phyloP scores from a whole-genome alignment of 1,140 invertebrate species.

The Heliconius melpomene region DNA sequence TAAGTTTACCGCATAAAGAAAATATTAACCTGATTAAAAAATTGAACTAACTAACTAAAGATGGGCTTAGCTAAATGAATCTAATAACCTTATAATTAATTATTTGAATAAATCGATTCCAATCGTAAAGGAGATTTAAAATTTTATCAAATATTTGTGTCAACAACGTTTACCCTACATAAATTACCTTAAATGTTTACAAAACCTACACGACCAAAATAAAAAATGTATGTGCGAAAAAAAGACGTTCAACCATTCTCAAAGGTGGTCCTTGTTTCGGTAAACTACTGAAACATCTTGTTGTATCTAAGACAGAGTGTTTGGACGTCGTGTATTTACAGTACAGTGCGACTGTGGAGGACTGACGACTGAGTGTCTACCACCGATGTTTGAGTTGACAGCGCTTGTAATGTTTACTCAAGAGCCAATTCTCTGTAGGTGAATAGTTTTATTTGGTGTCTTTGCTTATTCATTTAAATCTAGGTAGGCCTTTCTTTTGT shows the following conservation, averaged over 20 bases:
- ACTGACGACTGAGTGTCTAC: background rate
- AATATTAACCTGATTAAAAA: no score
- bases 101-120: no score
- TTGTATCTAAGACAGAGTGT: background rate
- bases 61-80: no score
- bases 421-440: background rate
- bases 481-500: background rate
- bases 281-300: constrained; percentile 5
- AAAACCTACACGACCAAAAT: background rate
- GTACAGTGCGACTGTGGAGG: background rate
- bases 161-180: background rate
- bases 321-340: background rate
- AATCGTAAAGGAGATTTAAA: no score
- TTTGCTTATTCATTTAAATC: background rate
- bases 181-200: background rate
- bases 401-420: background rate
- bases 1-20: no score
- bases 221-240: background rate
- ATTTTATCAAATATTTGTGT: no score
- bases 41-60: no score
- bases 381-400: background rate
- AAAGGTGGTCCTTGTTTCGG: background rate
- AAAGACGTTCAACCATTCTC: background rate
- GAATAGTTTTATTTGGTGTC: background rate
- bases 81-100: no score